Conservation (phyloP, 2,797 vertebrate genomes). For the Ctenopoma multispine region DNA sequence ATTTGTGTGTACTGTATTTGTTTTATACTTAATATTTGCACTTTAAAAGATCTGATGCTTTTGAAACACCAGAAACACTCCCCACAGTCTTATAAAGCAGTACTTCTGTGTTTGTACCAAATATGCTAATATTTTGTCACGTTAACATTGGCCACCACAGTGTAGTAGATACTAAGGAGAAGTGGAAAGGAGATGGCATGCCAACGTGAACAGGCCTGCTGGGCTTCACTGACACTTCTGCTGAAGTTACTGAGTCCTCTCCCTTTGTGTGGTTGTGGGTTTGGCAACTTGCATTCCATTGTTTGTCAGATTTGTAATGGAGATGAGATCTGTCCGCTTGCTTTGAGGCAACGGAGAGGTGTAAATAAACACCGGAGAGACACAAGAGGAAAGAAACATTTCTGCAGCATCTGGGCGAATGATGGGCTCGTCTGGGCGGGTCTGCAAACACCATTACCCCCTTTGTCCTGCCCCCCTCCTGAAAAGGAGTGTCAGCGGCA, state of each 20-base stretch:
- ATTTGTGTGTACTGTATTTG: neutral
- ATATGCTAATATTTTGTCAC: neutral
- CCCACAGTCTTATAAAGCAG: neutral
- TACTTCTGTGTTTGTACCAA: neutral
- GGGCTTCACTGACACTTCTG: conserved; percentile 32
- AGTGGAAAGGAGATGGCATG: conserved; percentile 5
- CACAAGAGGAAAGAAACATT: conserved; percentile 69
- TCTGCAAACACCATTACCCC: conserved; percentile 44
- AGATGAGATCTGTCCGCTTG: conserved; percentile 59
- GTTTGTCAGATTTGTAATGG: conserved; percentile 67
- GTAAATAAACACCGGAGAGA: conserved; percentile 73
- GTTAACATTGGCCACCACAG: conserved; percentile 13
- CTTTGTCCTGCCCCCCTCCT: conserved; percentile 17
- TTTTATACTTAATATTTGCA: too few relatives aligned
- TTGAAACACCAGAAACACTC: neutral
- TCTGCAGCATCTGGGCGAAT: conserved; percentile 71
- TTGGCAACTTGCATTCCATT: conserved; percentile 50
- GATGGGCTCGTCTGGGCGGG: conserved; percentile 58
- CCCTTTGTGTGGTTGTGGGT: conserved; percentile 31
- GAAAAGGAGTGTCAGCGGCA: conserved; percentile 38
- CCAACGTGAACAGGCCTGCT: conserved; percentile 41
- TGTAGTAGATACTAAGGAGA: conserved; percentile 17
- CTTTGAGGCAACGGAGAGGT: conserved; percentile 54
- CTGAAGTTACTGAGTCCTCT: conserved; percentile 34
- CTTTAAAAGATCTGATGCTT: neutral